phyloP scores from a whole-genome alignment of 1,140 invertebrate species.

The Procambarus clarkii region DNA sequence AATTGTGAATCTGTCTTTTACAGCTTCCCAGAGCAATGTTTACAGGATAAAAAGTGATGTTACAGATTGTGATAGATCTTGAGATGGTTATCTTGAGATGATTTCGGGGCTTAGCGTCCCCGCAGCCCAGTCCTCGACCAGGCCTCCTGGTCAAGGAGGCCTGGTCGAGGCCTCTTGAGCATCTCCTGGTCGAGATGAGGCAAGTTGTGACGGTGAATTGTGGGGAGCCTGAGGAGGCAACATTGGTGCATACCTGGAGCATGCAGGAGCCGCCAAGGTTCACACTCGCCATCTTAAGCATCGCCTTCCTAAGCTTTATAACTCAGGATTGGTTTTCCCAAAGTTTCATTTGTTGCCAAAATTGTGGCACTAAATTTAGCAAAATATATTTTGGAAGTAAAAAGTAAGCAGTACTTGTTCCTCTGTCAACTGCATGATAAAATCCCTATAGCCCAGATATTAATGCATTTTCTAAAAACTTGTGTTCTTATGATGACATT shows the following conservation, averaged over 20 bases:
- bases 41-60: not conserved
- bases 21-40: constrained; percentile 28
- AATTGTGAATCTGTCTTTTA: constrained; percentile 15
- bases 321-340: constrained; percentile 47
- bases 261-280: not conserved
- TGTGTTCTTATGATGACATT: constrained; percentile 29
- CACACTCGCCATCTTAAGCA: constrained; percentile 18
- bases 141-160: too few species aligned
- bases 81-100: too few species aligned
- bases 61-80: not conserved
- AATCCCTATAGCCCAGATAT: constrained; percentile 8
- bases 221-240: constrained; percentile 9
- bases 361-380: constrained; percentile 23
- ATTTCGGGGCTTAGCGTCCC: too few species aligned
- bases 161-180: too few species aligned
- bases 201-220: constrained; percentile 1
- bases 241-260: not conserved
- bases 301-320: constrained; percentile 36
- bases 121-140: too few species aligned
- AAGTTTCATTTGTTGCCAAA: constrained; percentile 13
- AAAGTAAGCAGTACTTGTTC: constrained; percentile 10
- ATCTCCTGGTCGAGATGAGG: not conserved
- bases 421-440: constrained; percentile 18
- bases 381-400: not conserved
- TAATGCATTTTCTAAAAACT: constrained; percentile 23